Percentiles rank a stretch among this genome's conserved stretches.
Evolutionary conservation across 2,113 vertebrate species (phyloP).

Genomic region (Hystrix brachyura): DNA sequence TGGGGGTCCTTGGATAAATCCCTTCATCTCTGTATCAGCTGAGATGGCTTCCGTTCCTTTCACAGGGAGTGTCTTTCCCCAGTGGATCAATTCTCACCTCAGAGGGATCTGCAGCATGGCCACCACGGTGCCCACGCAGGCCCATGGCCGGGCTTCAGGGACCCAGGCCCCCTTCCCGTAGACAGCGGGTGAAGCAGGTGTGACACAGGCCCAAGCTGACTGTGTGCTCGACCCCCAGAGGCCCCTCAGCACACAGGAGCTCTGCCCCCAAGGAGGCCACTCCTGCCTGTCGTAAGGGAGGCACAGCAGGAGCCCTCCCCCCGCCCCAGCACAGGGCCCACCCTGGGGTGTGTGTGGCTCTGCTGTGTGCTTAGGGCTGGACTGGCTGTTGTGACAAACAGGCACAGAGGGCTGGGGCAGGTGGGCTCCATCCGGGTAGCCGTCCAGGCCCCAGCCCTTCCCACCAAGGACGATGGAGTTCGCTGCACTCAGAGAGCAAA

Average conservation of each 20-base stretch:
- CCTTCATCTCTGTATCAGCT: not conserved
- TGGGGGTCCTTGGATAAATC: not conserved
- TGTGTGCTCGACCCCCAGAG: not conserved
- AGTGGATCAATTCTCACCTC: not conserved
- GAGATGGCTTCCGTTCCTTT: not conserved
- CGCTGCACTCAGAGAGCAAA: accelerated
- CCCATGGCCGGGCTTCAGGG: not conserved
- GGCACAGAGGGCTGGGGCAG: accelerated
- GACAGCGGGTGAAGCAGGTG: not conserved
- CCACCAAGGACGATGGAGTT: not conserved
- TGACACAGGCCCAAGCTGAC: not conserved
- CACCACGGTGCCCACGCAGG: not conserved
- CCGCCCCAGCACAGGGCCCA: not conserved
- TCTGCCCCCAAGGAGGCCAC: not conserved
- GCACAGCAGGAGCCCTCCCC: accelerated
- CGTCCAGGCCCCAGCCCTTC: not conserved
- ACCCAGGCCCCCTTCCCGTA: not conserved
- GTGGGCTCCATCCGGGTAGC: not conserved
- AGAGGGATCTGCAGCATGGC: not conserved
- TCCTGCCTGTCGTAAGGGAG: accelerated
- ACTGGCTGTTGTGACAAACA: not conserved
- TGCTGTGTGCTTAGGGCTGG: accelerated
- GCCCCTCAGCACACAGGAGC: too few relatives aligned
- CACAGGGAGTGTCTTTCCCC: not conserved
- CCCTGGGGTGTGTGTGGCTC: accelerated